phyloP scores from a whole-genome alignment of 2,888 invertebrate genomes.

The Oscheius sp. region DNA sequence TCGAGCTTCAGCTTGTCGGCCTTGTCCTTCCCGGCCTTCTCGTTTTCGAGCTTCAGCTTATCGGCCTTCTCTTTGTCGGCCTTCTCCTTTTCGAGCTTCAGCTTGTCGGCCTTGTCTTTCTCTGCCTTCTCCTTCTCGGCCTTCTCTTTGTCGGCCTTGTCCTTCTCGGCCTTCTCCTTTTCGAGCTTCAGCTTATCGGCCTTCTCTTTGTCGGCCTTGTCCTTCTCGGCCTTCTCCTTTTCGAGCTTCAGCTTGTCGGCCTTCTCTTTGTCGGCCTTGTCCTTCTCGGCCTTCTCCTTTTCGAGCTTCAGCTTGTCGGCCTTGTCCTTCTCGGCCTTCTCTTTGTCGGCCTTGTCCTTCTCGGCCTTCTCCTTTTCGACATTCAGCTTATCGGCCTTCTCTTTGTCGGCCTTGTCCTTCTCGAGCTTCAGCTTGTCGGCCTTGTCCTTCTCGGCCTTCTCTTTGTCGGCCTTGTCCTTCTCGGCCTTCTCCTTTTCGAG shows the following conservation, averaged over 20 bases:
- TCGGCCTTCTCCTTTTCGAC: slow-evolving; percentile 14
- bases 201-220: slow-evolving; percentile 23
- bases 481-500: slow-evolving; percentile 11
- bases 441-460: slow-evolving; percentile 1
- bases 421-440: not conserved
- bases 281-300: slow-evolving; percentile 18
- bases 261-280: slow-evolving; percentile 20
- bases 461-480: slow-evolving; percentile 23
- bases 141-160: slow-evolving; percentile 22
- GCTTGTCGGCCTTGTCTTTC: slow-evolving; percentile 18
- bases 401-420: slow-evolving; percentile 9
- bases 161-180: slow-evolving; percentile 25
- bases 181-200: slow-evolving; percentile 14
- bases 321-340: slow-evolving; percentile 17
- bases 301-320: slow-evolving; percentile 9
- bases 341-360: slow-evolving; percentile 13
- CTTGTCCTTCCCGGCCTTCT: slow-evolving; percentile 26
- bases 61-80: slow-evolving; percentile 21
- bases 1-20: slow-evolving; percentile 13
- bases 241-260: slow-evolving; percentile 8
- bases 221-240: slow-evolving; percentile 12
- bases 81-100: slow-evolving; percentile 16
- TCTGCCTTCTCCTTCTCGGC: slow-evolving; percentile 25
- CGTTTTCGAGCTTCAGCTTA: not conserved
- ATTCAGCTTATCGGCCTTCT: slow-evolving; percentile 14